phyloP scores from a whole-genome alignment of 2,797 vertebrate species.

The Coilia nasus region DNA sequence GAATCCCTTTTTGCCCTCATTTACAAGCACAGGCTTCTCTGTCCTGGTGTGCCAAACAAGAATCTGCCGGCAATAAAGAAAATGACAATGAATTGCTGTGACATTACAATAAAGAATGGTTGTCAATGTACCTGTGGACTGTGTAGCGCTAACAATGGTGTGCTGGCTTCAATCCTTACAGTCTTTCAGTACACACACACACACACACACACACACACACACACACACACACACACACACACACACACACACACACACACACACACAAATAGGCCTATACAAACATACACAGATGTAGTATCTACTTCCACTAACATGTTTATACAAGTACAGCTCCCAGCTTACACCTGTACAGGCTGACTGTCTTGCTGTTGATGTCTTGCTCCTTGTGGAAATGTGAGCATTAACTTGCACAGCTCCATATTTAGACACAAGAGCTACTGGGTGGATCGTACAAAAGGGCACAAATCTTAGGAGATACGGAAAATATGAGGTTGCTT shows the following conservation, averaged over 20 bases:
- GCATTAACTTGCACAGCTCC: neutral
- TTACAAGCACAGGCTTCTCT: conserved; percentile 96
- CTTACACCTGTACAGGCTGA: conserved; percentile 21
- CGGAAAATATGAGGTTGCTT: neutral
- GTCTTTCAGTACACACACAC: neutral
- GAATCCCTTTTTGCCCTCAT: conserved; percentile 98
- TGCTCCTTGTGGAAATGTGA: neutral
- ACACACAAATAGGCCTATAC: neutral
- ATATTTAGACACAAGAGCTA: neutral
- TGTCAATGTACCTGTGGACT: neutral
- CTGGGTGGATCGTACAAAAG: neutral
- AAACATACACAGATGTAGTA: neutral
- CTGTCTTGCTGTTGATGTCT: neutral
- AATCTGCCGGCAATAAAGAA: conserved; percentile 75
- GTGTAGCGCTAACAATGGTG: neutral
- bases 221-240: neutral
- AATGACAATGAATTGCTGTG: neutral
- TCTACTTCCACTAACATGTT: too few relatives aligned
- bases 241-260: conserved; percentile 26
- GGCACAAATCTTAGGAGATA: neutral
- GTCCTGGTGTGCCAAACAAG: conserved; percentile 98
- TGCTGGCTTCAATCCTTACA: neutral
- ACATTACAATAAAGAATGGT: neutral
- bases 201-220: conserved; percentile 26
- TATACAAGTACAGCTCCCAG: neutral